Conservation (phyloP, 2,888 invertebrate species). For the Alloscopus bannaensis region DNA sequence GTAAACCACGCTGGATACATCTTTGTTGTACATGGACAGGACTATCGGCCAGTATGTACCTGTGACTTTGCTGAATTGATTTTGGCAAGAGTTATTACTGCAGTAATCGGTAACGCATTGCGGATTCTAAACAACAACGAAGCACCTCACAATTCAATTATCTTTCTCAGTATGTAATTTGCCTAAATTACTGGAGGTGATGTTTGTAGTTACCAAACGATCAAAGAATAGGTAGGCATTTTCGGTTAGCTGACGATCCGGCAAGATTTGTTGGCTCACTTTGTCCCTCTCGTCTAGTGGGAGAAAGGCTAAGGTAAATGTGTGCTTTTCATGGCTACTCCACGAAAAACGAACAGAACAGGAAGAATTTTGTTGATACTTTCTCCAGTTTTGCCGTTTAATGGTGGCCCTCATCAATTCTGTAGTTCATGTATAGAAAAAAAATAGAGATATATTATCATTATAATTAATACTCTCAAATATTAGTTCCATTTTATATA, state of each 20-base stretch:
- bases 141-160: neutral
- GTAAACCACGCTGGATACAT: constrained; percentile 20
- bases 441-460: constrained; percentile 5
- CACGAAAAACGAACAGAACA: no score
- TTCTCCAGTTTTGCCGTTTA: no score
- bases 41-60: constrained; percentile 32
- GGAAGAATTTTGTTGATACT: no score
- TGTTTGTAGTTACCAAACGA: constrained; percentile 26
- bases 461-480: no score
- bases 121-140: neutral
- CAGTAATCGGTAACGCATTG: constrained; percentile 10
- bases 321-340: no score
- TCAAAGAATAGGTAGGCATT: constrained; percentile 26
- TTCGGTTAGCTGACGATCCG: constrained; percentile 35
- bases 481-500: constrained; percentile 1
- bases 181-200: neutral
- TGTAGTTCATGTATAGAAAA: no score
- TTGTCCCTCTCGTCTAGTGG: no score
- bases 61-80: no score
- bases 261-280: no score
- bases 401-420: no score
- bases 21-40: constrained; percentile 4
- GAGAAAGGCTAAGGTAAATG: no score
- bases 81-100: neutral
- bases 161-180: neutral